These are phyloP conservation scores for Darwinula stevensoni DNA, from an alignment of 2,888 invertebrate species.

Conservation along the genomic window DNA sequence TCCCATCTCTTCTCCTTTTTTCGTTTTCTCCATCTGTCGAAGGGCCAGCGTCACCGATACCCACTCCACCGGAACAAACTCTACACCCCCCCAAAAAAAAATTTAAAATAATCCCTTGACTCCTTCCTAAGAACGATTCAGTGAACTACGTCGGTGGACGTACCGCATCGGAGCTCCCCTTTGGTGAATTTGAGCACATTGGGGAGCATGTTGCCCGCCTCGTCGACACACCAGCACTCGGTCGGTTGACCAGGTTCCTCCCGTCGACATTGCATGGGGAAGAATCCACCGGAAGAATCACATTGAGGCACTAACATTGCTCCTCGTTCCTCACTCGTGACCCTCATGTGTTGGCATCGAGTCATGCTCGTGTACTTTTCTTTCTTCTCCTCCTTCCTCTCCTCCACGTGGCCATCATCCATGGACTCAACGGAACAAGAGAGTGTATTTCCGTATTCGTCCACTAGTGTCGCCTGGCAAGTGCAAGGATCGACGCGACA, in stretches of 20 bases:
- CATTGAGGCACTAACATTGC: conserved; percentile 8
- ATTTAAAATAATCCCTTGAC: not conserved
- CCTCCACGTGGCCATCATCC: not conserved
- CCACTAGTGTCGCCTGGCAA: conserved; percentile 12
- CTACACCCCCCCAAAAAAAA: conserved; percentile 17
- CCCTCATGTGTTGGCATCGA: conserved; percentile 4
- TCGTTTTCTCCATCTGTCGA: too few species aligned
- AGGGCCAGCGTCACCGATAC: conserved; percentile 43
- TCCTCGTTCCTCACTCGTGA: conserved; percentile 3
- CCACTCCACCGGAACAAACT: conserved; percentile 36
- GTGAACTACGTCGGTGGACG: too few species aligned
- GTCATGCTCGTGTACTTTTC: conserved; percentile 4
- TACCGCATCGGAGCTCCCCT: conserved; percentile 9
- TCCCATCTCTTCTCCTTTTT: too few species aligned
- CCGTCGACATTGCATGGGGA: conserved; percentile 39
- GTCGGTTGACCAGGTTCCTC: conserved; percentile 11
- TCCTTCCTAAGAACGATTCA: too few species aligned
- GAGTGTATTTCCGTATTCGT: conserved; percentile 7
- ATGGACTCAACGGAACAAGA: not conserved
- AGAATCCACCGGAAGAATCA: conserved; percentile 23
- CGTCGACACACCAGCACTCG: conserved; percentile 62
- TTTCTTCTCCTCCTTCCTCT: not conserved
- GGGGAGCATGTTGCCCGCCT: conserved; percentile 37
- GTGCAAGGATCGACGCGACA: conserved; percentile 15
- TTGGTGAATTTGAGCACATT: conserved; percentile 13